These are phyloP conservation scores for Calephelis virginiensis DNA, from an alignment of 1,140 invertebrate genomes.

Conservation along the genomic window DNA sequence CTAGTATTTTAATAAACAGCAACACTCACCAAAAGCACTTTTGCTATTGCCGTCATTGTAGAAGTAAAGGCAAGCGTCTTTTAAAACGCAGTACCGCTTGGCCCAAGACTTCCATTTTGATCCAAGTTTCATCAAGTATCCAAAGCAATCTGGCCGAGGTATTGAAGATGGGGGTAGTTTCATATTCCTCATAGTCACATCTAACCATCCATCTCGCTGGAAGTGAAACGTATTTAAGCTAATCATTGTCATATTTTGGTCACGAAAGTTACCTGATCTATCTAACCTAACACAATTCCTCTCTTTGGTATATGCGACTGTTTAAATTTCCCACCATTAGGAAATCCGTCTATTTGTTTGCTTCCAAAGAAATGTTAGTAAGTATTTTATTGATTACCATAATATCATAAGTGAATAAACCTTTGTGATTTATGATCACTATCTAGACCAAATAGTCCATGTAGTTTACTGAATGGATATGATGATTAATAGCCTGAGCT, in stretches of 20 bases:
- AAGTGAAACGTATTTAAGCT: constrained; percentile 26
- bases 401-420: too few relatives aligned
- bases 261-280: not conserved
- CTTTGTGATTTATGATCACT: too few relatives aligned
- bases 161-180: constrained; percentile 86
- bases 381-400: too few relatives aligned
- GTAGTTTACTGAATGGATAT: too few relatives aligned
- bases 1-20: not conserved
- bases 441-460: too few relatives aligned
- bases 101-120: constrained; percentile 92
- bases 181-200: constrained; percentile 81
- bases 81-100: constrained; percentile 94
- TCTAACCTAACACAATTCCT: not conserved
- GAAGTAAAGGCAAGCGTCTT: constrained; percentile 97
- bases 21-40: constrained; percentile 88
- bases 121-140: constrained; percentile 91
- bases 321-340: too few relatives aligned
- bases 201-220: constrained; percentile 79
- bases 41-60: constrained; percentile 93
- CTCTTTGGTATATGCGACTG: not conserved
- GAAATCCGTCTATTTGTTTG: constrained; percentile 13
- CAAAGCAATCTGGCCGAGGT: constrained; percentile 92
- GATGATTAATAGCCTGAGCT: too few relatives aligned
- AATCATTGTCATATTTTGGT: too few relatives aligned
- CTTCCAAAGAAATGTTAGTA: too few relatives aligned